A percentile compares a stretch with the other conserved stretches of the same genome.
These are phyloP conservation scores for Nematostella vectensis DNA, from an alignment of 92 coral and sea anemone species.

Conservation along the genomic window DNA sequence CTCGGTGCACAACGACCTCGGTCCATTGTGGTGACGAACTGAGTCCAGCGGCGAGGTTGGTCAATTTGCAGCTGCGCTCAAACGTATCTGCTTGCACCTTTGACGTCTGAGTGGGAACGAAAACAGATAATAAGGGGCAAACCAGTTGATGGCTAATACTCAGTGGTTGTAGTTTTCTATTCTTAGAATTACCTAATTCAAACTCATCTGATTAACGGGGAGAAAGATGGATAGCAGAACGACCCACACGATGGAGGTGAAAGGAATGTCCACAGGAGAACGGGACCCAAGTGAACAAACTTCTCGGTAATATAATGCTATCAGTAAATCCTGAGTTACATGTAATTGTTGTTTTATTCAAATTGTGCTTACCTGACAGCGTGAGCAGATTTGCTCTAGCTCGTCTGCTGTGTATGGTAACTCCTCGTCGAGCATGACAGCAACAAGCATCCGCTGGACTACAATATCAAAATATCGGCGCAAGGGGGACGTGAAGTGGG, in stretches of 20 bases:
- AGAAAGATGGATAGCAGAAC: too few relatives aligned
- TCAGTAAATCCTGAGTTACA: too few relatives aligned
- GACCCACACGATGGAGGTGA: too few relatives aligned
- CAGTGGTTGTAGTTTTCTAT: too few relatives aligned
- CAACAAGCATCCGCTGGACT: slow-evolving; percentile 80
- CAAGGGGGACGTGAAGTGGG: slow-evolving; percentile 89
- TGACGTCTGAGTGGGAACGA: slow-evolving; percentile 19
- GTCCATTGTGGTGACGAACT: slow-evolving; percentile 33
- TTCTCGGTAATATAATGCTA: too few relatives aligned
- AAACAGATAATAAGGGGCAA: too few relatives aligned
- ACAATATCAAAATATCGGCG: slow-evolving; percentile 87
- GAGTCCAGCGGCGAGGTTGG: slow-evolving; percentile 38
- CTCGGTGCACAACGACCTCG: slow-evolving; percentile 36
- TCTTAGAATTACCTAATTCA: too few relatives aligned
- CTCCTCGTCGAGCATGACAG: slow-evolving; percentile 34
- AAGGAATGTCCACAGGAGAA: too few relatives aligned
- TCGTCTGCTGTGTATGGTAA: slow-evolving; percentile 62
- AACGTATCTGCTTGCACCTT: slow-evolving; percentile 35
- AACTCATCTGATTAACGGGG: too few relatives aligned
- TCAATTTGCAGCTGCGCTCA: slow-evolving; percentile 44
- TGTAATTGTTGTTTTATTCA: too few relatives aligned
- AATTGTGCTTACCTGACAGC: slow-evolving; percentile 35
- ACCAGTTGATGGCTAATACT: too few relatives aligned
- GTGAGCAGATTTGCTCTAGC: slow-evolving; percentile 42
- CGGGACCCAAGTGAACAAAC: too few relatives aligned